phyloP scores from a whole-genome alignment of 2,113 vertebrate species.

The Microcebus ravelobensis region DNA sequence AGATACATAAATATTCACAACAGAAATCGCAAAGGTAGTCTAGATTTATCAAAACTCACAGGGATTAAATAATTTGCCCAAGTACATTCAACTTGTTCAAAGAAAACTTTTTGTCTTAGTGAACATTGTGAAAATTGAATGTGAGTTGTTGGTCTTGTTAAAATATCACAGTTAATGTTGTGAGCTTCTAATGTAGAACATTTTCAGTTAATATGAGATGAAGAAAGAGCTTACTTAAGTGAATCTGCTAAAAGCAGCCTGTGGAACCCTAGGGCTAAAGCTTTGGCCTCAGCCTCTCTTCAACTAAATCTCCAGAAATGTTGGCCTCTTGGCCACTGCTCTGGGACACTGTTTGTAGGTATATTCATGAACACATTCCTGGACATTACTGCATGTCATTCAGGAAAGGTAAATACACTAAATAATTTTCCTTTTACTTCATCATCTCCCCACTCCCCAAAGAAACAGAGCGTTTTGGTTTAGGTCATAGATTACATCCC shows the following conservation, averaged over 20 bases:
- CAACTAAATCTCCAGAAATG: neutral
- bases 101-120: neutral
- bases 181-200: neutral
- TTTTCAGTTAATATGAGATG: neutral
- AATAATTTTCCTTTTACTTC: neutral
- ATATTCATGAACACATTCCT: neutral
- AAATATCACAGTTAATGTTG: neutral
- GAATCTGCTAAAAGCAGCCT: neutral
- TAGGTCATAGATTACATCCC: neutral
- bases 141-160: neutral
- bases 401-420: neutral
- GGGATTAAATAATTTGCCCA: neutral
- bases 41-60: neutral
- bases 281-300: neutral
- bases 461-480: neutral
- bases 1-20: neutral
- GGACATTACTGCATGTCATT: neutral
- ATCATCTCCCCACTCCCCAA: accelerated
- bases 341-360: neutral
- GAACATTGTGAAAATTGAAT: neutral
- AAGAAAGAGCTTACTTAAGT: neutral
- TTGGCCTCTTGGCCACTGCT: neutral
- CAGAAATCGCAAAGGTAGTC: neutral
- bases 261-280: neutral
- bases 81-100: neutral